These are phyloP conservation scores for Columba janthina DNA, from an alignment of 2,113 vertebrate genomes.

Conservation along the genomic window DNA sequence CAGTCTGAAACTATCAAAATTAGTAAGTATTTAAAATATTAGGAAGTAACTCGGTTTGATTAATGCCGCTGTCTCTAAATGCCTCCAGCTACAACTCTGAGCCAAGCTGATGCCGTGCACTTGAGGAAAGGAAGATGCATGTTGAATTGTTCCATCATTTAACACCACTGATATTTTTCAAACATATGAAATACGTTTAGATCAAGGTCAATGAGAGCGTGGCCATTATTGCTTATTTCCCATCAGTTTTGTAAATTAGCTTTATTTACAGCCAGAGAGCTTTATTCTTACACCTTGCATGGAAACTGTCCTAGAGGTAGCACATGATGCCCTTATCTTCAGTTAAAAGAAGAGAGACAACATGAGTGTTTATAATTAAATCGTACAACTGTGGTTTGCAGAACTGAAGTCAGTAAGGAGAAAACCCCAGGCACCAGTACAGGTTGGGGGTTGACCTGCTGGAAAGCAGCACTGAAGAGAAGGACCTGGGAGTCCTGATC, in stretches of 20 bases:
- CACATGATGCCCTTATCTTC: neutral
- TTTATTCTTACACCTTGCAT: neutral
- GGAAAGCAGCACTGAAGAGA: too few species aligned
- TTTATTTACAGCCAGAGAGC: neutral
- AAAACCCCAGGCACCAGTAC: neutral
- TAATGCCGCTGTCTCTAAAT: neutral
- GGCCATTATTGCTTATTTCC: neutral
- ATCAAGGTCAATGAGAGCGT: neutral
- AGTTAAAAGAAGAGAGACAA: neutral
- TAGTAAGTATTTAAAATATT: neutral
- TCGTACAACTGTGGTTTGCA: neutral
- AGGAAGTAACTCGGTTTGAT: neutral
- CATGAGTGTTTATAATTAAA: neutral
- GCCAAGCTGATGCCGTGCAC: neutral
- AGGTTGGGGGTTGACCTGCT: too few species aligned
- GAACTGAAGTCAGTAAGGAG: neutral
- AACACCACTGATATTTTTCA: neutral
- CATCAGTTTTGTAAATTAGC: neutral
- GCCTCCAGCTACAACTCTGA: neutral
- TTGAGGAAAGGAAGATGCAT: neutral
- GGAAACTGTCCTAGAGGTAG: neutral
- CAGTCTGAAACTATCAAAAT: conserved; percentile 17
- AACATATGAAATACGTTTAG: neutral
- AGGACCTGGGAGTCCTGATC: too few species aligned
- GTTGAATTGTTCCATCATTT: neutral